Evolutionary conservation across 2,888 invertebrate genomes (phyloP).

Genomic region (Calephelis perditalis): DNA sequence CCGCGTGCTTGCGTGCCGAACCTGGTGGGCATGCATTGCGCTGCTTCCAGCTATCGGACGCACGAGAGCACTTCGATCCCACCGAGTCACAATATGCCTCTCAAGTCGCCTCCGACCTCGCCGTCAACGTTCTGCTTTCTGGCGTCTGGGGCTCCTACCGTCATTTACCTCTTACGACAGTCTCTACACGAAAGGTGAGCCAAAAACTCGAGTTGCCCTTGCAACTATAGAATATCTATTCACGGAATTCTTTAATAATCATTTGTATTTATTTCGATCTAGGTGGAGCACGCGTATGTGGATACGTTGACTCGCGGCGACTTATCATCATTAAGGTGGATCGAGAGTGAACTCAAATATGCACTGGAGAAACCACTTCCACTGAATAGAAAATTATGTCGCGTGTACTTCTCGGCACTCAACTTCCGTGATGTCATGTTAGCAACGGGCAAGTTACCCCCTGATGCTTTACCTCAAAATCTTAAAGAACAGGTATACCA

Average conservation of each 20-base stretch:
- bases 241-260: background rate
- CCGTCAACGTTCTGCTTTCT: constrained; percentile 89
- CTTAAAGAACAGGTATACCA: constrained; percentile 80
- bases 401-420: constrained; percentile 94
- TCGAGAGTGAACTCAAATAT: constrained; percentile 82
- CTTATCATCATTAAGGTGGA: constrained; percentile 95
- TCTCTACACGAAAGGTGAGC: constrained; percentile 70
- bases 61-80: constrained; percentile 78
- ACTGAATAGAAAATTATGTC: constrained; percentile 83
- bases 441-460: constrained; percentile 97
- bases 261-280: constrained; percentile 29
- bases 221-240: constrained; percentile 31
- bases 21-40: constrained; percentile 88
- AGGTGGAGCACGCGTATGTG: constrained; percentile 95
- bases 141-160: constrained; percentile 93
- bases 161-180: constrained; percentile 83
- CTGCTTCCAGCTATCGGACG: constrained; percentile 83
- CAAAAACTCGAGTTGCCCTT: background rate
- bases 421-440: constrained; percentile 99
- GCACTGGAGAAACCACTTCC: constrained; percentile 55
- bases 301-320: constrained; percentile 96
- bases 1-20: constrained; percentile 93
- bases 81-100: constrained; percentile 74
- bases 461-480: constrained; percentile 97
- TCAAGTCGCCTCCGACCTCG: constrained; percentile 86